Evolutionary conservation across 2,797 vertebrate species (phyloP).

Genomic region (Hydrocynus forskahlii): DNA sequence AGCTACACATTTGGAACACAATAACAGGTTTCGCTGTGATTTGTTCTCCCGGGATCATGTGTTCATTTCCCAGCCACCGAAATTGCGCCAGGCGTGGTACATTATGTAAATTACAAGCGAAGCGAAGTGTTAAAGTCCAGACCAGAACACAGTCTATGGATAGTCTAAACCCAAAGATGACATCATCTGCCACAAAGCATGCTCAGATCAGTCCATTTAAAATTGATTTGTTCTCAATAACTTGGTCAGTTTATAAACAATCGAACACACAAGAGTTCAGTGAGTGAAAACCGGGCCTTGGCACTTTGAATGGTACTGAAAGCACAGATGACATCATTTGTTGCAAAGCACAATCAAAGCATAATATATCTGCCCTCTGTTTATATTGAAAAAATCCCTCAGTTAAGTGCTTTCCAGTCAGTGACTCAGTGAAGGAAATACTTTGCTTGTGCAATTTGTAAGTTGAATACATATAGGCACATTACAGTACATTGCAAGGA

Average conservation of each 20-base stretch:
- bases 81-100: slow-evolving; percentile 3
- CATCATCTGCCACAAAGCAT: background rate
- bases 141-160: slow-evolving; percentile 1
- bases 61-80: slow-evolving; percentile 6
- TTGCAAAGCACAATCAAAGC: slow-evolving; percentile 1
- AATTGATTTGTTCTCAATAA: background rate
- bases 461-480: background rate
- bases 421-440: background rate
- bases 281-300: background rate
- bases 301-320: background rate
- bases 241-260: background rate
- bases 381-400: background rate
- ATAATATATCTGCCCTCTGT: background rate
- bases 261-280: background rate
- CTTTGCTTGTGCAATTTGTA: background rate
- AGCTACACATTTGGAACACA: background rate
- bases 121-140: background rate
- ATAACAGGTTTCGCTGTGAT: background rate
- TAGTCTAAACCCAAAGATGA: background rate
- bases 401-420: background rate
- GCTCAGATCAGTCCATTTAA: background rate
- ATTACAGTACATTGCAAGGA: background rate
- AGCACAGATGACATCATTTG: background rate
- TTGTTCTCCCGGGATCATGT: slow-evolving; percentile 11
- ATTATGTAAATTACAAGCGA: slow-evolving; percentile 39